Percentiles rank a stretch among this genome's conserved stretches.
phyloP scores from a whole-genome alignment of 2,797 vertebrate genomes.

The Siniperca scherzeri region DNA sequence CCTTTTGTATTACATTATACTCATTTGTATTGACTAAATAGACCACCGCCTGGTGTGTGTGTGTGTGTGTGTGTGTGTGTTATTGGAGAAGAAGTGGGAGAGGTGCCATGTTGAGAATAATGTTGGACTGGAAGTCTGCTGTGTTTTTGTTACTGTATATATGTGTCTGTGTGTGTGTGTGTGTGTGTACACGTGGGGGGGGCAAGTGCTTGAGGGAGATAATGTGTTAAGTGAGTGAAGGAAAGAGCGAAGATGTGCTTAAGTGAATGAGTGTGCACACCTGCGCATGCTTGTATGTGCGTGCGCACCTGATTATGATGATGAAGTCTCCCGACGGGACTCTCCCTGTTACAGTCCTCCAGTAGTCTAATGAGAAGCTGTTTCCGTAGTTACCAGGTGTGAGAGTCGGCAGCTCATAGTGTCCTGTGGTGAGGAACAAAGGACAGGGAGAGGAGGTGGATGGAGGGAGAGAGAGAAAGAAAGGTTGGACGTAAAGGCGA shows the following conservation, averaged over 20 bases:
- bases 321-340: conserved; percentile 67
- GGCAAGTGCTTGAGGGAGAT: conserved; percentile 19
- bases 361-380: conserved; percentile 68
- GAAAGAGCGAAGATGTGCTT: neutral
- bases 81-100: neutral
- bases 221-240: conserved; percentile 46
- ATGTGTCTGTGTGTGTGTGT: conserved; percentile 22
- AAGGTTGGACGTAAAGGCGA: neutral
- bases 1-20: conserved; percentile 41
- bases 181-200: neutral
- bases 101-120: conserved; percentile 9
- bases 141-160: conserved; percentile 18
- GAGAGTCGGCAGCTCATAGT: conserved; percentile 59
- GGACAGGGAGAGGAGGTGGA: conserved; percentile 32
- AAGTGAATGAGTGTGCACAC: conserved; percentile 19
- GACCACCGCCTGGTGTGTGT: neutral
- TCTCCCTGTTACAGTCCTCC: conserved; percentile 44
- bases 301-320: conserved; percentile 50
- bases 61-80: neutral
- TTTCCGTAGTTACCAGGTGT: conserved; percentile 80
- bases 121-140: conserved; percentile 2
- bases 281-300: neutral
- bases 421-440: conserved; percentile 73
- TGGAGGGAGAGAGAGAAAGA: neutral
- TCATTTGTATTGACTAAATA: conserved; percentile 52